These are phyloP conservation scores for Neopipo cinnamomea DNA, from an alignment of 2,113 vertebrate species.

Conservation along the genomic window DNA sequence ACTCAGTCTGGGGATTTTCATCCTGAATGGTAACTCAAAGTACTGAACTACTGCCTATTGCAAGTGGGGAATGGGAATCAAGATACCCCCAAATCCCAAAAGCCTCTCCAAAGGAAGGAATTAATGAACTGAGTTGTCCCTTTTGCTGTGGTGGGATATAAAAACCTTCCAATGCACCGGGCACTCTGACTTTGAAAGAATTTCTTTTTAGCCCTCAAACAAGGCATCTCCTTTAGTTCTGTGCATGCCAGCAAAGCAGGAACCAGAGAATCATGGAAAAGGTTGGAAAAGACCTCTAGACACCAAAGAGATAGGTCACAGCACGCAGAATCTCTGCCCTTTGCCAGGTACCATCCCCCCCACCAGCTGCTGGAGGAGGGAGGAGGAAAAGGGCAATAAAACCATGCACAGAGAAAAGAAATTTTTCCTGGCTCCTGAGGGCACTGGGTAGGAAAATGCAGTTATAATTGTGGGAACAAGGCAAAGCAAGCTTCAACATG, in stretches of 20 bases:
- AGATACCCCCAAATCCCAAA: background rate
- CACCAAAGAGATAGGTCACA: background rate
- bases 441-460: background rate
- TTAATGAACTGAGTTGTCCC: accelerated
- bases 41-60: background rate
- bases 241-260: background rate
- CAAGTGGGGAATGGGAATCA: background rate
- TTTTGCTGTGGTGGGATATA: background rate
- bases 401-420: background rate
- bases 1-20: background rate
- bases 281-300: background rate
- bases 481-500: background rate
- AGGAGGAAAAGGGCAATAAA: background rate
- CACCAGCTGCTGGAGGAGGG: background rate
- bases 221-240: background rate
- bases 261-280: background rate
- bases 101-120: background rate
- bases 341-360: background rate
- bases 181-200: background rate
- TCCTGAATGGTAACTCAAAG: background rate
- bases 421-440: background rate
- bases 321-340: background rate
- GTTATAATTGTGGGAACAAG: background rate
- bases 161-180: background rate
- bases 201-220: background rate